phyloP scores from a whole-genome alignment of 2,797 vertebrate species.

The Orientallactaga sibirica region DNA sequence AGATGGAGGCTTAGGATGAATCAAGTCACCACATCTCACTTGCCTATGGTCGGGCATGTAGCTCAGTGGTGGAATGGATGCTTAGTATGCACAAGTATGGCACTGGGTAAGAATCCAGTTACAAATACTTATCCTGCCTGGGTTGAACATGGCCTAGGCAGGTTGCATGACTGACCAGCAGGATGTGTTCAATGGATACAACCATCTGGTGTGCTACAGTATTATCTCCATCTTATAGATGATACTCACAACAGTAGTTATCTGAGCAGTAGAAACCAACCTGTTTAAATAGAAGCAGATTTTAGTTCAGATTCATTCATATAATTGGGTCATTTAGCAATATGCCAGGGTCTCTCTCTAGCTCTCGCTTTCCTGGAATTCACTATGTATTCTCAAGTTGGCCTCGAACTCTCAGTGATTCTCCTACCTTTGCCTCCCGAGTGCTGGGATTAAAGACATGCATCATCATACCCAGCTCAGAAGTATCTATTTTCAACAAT shows the following conservation, averaged over 20 bases:
- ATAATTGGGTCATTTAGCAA: not conserved
- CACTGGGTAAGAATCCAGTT: not conserved
- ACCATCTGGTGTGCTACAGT: accelerated
- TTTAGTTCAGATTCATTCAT: not conserved
- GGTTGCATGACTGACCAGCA: too few relatives aligned
- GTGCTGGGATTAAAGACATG: too few relatives aligned
- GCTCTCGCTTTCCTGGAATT: too few relatives aligned
- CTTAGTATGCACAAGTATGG: not conserved
- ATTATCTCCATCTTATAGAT: not conserved
- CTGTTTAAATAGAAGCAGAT: not conserved
- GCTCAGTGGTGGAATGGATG: not conserved
- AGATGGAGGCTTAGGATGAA: not conserved
- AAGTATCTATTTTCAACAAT: not conserved
- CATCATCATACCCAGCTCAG: too few relatives aligned
- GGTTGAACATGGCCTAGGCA: not conserved
- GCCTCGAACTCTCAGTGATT: too few relatives aligned
- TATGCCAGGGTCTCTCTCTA: too few relatives aligned
- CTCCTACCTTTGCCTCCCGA: too few relatives aligned
- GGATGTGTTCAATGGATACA: not conserved
- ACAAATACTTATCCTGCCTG: not conserved
- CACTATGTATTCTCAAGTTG: too few relatives aligned
- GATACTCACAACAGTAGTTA: not conserved
- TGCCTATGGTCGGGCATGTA: not conserved
- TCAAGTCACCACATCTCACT: not conserved
- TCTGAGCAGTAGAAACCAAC: not conserved